Percentiles rank a stretch among this genome's conserved stretches.
These are phyloP conservation scores for Pseudoatta argentina DNA, from an alignment of 1,140 invertebrate species.

Conservation along the genomic window DNA sequence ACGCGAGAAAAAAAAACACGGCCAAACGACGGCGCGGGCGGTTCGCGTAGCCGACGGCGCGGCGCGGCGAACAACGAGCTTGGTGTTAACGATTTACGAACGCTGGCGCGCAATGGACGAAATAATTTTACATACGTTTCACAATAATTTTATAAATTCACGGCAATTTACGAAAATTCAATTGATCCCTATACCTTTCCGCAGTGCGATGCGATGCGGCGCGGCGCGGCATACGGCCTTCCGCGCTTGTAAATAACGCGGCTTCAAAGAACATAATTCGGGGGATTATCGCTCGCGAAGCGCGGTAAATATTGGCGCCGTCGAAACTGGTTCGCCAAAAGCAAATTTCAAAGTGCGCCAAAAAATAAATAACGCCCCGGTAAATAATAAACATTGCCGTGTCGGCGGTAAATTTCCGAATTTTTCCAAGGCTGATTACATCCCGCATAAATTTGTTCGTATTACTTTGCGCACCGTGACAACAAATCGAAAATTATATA, in stretches of 20 bases:
- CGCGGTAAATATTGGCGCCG: conserved; percentile 73
- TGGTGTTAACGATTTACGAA: conserved; percentile 63
- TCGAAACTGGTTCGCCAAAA: conserved; percentile 74
- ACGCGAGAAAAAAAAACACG: not conserved
- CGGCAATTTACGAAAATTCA: conserved; percentile 70
- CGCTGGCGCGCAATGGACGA: conserved; percentile 49
- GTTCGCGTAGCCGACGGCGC: not conserved
- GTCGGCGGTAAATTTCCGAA: conserved; percentile 71
- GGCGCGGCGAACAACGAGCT: not conserved
- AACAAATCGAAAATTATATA: not conserved
- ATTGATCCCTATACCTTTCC: conserved; percentile 65
- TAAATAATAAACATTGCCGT: conserved; percentile 75
- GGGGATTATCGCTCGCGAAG: conserved; percentile 74
- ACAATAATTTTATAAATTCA: conserved; percentile 71
- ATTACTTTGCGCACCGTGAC: not conserved
- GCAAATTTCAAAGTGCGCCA: conserved; percentile 75
- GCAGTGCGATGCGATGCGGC: conserved; percentile 47
- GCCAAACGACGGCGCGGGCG: not conserved
- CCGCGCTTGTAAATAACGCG: conserved; percentile 68
- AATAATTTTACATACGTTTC: conserved; percentile 66
- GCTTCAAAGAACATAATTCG: conserved; percentile 78
- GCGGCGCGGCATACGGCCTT: conserved; percentile 57
- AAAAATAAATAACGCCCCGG: conserved; percentile 73
- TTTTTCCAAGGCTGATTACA: conserved; percentile 71
- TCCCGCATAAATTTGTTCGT: conserved; percentile 67